phyloP scores from a whole-genome alignment of 2,797 vertebrate genomes.

The Hipposideros larvatus region DNA sequence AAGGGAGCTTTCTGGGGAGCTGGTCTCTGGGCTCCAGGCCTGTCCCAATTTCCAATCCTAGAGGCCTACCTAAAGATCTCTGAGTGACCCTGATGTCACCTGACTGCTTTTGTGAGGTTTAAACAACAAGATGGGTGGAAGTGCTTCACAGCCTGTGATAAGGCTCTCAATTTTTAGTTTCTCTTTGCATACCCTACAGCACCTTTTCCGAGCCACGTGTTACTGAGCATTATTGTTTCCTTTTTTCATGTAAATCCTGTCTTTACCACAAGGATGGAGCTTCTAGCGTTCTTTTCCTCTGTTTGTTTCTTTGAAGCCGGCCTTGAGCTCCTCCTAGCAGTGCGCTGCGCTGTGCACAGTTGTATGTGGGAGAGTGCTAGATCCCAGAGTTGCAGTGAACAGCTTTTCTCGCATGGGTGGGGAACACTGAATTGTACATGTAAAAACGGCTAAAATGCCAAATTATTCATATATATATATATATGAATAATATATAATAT shows the following conservation, averaged over 20 bases:
- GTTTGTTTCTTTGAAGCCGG: not conserved
- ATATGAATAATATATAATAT: too few species aligned
- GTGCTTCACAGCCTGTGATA: not conserved
- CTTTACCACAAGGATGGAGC: not conserved
- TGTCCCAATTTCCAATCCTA: not conserved
- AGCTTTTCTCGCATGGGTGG: conserved; percentile 5
- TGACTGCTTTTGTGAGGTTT: not conserved
- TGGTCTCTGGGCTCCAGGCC: not conserved
- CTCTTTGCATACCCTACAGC: not conserved
- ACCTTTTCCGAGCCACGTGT: not conserved
- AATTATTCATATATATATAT: too few species aligned
- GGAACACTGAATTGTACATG: too few species aligned
- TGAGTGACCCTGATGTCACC: not conserved
- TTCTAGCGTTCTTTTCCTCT: not conserved
- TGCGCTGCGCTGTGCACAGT: too few species aligned
- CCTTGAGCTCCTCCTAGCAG: not conserved
- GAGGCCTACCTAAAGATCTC: not conserved
- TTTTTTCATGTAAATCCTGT: not conserved
- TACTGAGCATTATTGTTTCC: not conserved
- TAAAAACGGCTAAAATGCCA: too few species aligned
- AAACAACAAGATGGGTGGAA: not conserved
- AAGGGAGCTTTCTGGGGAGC: not conserved
- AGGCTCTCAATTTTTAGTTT: conserved; percentile 8
- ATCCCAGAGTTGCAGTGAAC: not conserved
- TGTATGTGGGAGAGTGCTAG: not conserved